Conservation (phyloP, 2,888 invertebrate genomes). For the Heliconius ethilla region DNA sequence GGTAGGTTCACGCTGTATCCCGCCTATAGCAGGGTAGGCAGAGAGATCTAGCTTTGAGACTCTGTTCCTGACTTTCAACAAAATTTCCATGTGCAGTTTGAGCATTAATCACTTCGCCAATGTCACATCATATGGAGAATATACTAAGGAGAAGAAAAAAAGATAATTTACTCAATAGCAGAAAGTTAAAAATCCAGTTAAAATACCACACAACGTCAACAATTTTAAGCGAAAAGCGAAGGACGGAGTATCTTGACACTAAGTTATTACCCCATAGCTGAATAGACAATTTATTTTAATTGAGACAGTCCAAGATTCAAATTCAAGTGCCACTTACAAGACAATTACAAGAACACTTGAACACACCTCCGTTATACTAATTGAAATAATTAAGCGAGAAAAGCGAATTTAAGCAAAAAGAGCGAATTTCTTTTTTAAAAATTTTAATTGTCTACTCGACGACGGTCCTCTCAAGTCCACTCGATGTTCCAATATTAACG, state of each 20-base stretch:
- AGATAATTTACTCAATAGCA: no score
- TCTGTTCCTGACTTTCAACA: no score
- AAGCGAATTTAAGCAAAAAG: constrained; percentile 25
- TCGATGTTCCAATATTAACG: constrained; percentile 20
- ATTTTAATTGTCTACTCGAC: constrained; percentile 38
- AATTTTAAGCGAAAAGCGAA: background rate
- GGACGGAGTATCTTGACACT: background rate
- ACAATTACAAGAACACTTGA: constrained; percentile 4
- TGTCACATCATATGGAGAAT: no score
- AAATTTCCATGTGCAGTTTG: no score
- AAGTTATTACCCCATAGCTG: background rate
- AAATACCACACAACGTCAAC: background rate
- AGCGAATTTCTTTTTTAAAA: constrained; percentile 28
- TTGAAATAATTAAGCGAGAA: constrained; percentile 40
- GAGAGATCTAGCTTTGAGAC: no score
- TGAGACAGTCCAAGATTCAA: background rate
- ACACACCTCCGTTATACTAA: constrained; percentile 21
- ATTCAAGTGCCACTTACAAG: background rate
- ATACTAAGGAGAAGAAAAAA: no score
- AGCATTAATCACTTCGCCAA: no score
- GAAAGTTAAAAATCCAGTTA: no score
- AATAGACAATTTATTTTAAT: background rate
- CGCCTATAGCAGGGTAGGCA: no score
- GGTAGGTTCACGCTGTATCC: background rate
- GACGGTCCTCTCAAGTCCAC: constrained; percentile 3